phyloP scores from a whole-genome alignment of 2,888 invertebrate genomes.

The Cancer borealis region DNA sequence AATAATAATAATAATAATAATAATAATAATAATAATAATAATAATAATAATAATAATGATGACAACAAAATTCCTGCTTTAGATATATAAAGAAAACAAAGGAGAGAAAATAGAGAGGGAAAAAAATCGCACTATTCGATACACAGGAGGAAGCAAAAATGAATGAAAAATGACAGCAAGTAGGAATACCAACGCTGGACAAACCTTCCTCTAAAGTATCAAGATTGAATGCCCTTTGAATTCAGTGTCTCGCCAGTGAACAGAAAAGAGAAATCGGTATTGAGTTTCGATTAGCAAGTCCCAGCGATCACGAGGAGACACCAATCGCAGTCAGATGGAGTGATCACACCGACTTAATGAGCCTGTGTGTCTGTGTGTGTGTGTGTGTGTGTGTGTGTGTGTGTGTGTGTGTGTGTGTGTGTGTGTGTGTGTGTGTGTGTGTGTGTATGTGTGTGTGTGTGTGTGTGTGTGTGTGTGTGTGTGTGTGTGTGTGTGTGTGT shows the following conservation, averaged over 20 bases:
- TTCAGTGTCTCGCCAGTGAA: not conserved
- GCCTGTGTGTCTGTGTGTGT: not conserved
- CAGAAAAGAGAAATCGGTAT: not conserved
- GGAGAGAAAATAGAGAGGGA: not conserved
- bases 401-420: conserved; percentile 32
- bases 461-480: too few species aligned
- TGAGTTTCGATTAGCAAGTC: conserved; percentile 24
- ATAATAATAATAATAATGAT: not conserved
- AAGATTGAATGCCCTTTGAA: not conserved
- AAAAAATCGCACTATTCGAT: not conserved
- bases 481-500: too few species aligned
- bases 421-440: too few species aligned
- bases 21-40: not conserved
- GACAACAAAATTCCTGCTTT: not conserved
- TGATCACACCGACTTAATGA: not conserved
- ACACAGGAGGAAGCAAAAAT: conserved; percentile 26
- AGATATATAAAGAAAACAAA: not conserved
- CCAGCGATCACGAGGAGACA: conserved; percentile 18
- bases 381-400: conserved; percentile 38
- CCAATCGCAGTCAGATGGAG: conserved; percentile 26
- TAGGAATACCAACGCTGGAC: not conserved
- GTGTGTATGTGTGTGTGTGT: too few species aligned
- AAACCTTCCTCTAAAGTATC: not conserved
- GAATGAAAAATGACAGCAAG: conserved; percentile 26
- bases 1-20: not conserved